Evolutionary conservation across 2,888 invertebrate species (phyloP), one percentile per base, ranked within the genome.

Genomic region (Euplagia quadripunctaria): DNA sequence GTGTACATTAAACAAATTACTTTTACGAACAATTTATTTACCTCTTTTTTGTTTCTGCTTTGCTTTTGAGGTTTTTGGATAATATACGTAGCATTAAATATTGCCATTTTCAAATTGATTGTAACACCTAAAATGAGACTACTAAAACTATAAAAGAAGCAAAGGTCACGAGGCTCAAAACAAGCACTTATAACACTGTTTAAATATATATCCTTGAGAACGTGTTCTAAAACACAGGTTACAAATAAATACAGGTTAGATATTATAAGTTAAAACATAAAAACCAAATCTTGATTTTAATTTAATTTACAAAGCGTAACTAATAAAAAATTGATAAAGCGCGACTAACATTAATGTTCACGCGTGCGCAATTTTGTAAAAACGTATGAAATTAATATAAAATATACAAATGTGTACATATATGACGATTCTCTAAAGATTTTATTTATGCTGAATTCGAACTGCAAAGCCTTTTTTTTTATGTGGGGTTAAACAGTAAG

Each of bases 171-270:
- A 49, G 46, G 16, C 65, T 31, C 31, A 1, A 31, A 31, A 31
- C 31, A 31, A 31, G 31, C 31, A 31, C 31, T 31, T 31, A 49
- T 20, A 12, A 46, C 46, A 46, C 43, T 1, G 31, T 4, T 20
- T 46, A 14, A 49, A 20, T 20, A 49, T 46, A 14, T 66, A 31
- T 66, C 65, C 65, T 66, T 49, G 65, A 66, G 31, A 66, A 66
- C 65, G 65, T 49, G 65, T 66, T 66, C 49, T 66, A 66, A 49
- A 66, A 20, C 20, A 66, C 46, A 66, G 65, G 31, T 31, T 49
- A 46, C 20, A 8, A 66, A 16, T 11, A 58, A 20, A 20, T 11
- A 20, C 58, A 58, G 11, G 20, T 20, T 9, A 20, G 4, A 20
- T 20, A 20, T 31, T 31, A 31, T 31, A 31, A 31, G 31, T 31